A percentile compares a stretch with the other conserved stretches of the same genome.
phyloP scores from a whole-genome alignment of 2,888 invertebrate genomes.

The Napeogenes inachia region DNA sequence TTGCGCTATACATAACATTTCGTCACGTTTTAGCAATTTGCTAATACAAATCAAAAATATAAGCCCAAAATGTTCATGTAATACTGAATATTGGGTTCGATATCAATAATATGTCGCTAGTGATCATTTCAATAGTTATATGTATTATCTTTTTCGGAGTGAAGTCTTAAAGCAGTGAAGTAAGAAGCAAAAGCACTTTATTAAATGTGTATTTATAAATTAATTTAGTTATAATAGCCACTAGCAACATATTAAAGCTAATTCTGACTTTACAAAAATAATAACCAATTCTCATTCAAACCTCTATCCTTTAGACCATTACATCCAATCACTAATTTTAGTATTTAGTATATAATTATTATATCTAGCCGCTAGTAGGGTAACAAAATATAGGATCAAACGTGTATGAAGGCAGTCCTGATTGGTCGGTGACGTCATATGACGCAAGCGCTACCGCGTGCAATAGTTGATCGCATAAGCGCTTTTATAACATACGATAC shows the following conservation, averaged over 20 bases:
- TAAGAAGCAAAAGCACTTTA: not conserved
- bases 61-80: not conserved
- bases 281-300: conserved; percentile 3
- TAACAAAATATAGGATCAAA: conserved; percentile 22
- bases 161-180: not conserved
- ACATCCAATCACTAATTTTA: conserved; percentile 5
- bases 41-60: not conserved
- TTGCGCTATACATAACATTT: conserved; percentile 14
- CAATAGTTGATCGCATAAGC: not conserved
- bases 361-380: conserved; percentile 21
- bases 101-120: conserved; percentile 2
- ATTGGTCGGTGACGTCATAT: conserved; percentile 14
- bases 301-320: conserved; percentile 4
- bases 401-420: conserved; percentile 11
- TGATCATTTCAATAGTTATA: not conserved
- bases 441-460: conserved; percentile 8
- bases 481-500: not conserved
- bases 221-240: not conserved
- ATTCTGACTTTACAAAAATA: not conserved
- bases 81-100: not conserved
- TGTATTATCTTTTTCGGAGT: not conserved
- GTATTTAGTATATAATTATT: conserved; percentile 10
- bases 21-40: not conserved
- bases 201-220: not conserved
- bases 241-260: conserved; percentile 1